These are phyloP conservation scores for Nesoenas mayeri DNA, from an alignment of 2,113 vertebrate species.

Conservation along the genomic window DNA sequence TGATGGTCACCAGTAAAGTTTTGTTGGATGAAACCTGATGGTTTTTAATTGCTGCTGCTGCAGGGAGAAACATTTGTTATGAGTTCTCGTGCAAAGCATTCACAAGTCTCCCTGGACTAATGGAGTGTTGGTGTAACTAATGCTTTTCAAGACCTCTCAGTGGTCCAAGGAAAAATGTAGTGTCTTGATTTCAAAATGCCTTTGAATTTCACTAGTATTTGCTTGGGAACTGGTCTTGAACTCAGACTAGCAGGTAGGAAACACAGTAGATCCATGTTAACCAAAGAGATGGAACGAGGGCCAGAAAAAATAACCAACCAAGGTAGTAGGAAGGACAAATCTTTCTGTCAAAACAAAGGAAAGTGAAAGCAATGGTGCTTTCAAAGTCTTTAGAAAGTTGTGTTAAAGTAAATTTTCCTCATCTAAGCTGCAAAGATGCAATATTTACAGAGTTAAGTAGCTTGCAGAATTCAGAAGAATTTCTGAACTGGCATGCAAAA, in stretches of 20 bases:
- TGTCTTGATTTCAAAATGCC: not conserved
- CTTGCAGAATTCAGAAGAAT: not conserved
- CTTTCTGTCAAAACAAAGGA: not conserved
- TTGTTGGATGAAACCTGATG: accelerated
- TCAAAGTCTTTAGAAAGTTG: not conserved
- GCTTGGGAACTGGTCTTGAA: not conserved
- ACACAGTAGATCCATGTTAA: not conserved
- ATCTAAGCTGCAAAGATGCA: not conserved
- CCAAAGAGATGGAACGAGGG: not conserved
- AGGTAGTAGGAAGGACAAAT: not conserved
- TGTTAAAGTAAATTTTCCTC: not conserved
- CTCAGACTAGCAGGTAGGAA: not conserved
- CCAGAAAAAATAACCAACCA: not conserved
- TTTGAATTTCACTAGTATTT: not conserved
- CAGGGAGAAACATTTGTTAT: not conserved
- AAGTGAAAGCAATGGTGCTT: not conserved
- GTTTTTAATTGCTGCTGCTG: not conserved
- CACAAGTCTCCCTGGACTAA: not conserved
- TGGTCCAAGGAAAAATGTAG: not conserved
- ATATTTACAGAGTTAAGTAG: not conserved
- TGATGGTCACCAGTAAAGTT: not conserved
- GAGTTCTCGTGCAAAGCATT: not conserved
- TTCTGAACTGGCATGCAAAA: not conserved
- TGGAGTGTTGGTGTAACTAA: not conserved
- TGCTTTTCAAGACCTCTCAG: not conserved